Percentiles rank a stretch among this genome's conserved stretches.
phyloP scores from a whole-genome alignment of 2,888 invertebrate species.

The Spodoptera exigua region DNA sequence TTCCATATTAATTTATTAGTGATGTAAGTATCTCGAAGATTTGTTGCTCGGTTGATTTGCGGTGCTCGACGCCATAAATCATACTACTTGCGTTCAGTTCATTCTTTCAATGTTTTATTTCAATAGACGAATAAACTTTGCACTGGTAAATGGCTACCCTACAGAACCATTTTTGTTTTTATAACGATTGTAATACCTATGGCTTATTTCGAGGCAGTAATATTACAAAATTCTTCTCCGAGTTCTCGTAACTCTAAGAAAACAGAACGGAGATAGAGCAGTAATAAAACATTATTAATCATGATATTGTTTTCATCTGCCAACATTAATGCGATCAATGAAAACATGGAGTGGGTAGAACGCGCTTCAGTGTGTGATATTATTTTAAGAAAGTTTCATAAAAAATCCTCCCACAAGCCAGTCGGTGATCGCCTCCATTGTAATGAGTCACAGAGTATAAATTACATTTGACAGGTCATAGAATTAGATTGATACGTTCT shows the following conservation, averaged over 20 bases:
- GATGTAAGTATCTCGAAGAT: constrained; percentile 63
- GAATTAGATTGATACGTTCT: constrained; percentile 82
- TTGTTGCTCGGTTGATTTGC: constrained; percentile 63
- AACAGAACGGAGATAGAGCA: constrained; percentile 29
- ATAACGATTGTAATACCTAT: constrained; percentile 29
- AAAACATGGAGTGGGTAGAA: constrained; percentile 49
- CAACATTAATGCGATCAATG: constrained; percentile 42
- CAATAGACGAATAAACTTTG: constrained; percentile 18
- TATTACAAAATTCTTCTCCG: constrained; percentile 18
- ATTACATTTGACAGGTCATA: constrained; percentile 82
- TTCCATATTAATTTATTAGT: constrained; percentile 76
- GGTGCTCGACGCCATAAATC: constrained; percentile 56
- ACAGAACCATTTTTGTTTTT: constrained; percentile 32
- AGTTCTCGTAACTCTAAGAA: constrained; percentile 27
- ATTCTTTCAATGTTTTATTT: constrained; percentile 48
- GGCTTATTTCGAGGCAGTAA: constrained; percentile 29
- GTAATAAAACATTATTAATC: constrained; percentile 39
- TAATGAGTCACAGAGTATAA: constrained; percentile 69
- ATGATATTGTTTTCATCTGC: constrained; percentile 46
- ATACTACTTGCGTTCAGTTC: constrained; percentile 45
- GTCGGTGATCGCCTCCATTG: constrained; percentile 51
- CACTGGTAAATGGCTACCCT: neutral
- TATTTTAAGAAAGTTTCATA: constrained; percentile 51
- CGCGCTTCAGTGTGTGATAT: constrained; percentile 32
- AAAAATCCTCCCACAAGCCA: constrained; percentile 44